Base-by-base conservation (phyloP, 2,888 invertebrate species). In the Amiota mariae region DNA sequence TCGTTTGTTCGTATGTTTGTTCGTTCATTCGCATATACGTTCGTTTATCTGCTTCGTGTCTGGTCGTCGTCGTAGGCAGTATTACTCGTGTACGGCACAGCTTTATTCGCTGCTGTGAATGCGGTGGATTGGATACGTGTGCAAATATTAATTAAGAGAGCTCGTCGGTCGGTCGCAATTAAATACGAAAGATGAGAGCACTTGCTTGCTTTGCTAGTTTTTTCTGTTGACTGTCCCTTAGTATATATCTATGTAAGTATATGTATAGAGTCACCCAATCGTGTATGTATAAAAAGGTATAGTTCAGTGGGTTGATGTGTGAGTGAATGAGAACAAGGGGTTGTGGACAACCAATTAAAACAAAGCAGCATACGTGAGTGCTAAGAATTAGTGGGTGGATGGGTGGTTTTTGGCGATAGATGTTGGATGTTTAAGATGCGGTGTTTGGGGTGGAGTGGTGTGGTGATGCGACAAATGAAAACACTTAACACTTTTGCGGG, bases 341-440 rank as follows among this genome's bases (percentile, higher is more conserved):
- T 54, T 49, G 57, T 56, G 61, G 67, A 36, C 49, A 68, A 70
- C 80, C 81, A 80, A 80, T 80, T 80, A 76, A 77, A 80, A 75
- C 72, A 75, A 73, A 63, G 73, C 54, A 51, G 20, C 63, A 61
- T 51, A 68, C 54, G 54, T n/a, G 18, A 54, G 59, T 1, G 18
- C 59, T 59, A 13, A 47, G 13, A 48, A 8, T 13, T 47, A 18
- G 48, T 66, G 67, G 51, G 51, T 67, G 47, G 64, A 47, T 15
- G 15, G 11, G 18, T 48, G n/a, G 66, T 74, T 74, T 74, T 77
- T 48, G 15, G 47, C 48, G 48, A 59, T 73, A 77, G 76, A 78
- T 75, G 80, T 78, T 74, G 61, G 36, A 36, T 36, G 6, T 72
- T 71, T 54, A 66, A 13, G 18, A 18, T 15, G 24, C 8, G 4